These are phyloP conservation scores for Cisticola juncidis DNA, from an alignment of 2,113 vertebrate species.

Conservation along the genomic window DNA sequence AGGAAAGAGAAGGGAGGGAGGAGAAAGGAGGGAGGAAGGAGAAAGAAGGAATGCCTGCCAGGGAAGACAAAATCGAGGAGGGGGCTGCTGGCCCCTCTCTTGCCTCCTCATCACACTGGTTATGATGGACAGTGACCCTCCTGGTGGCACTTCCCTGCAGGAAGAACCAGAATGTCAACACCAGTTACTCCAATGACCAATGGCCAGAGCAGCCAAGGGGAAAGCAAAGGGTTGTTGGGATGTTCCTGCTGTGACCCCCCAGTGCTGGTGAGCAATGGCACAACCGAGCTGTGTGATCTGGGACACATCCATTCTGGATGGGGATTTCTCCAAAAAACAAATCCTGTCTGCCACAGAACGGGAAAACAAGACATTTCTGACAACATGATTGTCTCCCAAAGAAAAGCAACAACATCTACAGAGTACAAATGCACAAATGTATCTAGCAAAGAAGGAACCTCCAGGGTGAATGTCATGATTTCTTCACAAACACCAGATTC, in stretches of 20 bases:
- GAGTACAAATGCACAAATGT: accelerated
- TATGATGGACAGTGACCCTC: background rate
- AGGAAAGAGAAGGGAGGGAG: background rate
- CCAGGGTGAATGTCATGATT: background rate
- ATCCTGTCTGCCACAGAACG: accelerated
- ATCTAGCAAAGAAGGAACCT: background rate
- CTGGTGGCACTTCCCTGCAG: background rate
- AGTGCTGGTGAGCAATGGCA: accelerated
- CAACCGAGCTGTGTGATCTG: background rate
- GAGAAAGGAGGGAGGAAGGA: background rate
- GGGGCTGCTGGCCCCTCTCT: background rate
- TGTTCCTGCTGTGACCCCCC: background rate
- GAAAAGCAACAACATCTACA: background rate
- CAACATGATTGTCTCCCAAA: background rate
- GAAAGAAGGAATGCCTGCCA: background rate
- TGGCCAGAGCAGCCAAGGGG: background rate
- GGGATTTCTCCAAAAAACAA: background rate
- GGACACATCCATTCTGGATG: background rate
- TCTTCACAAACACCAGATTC: background rate
- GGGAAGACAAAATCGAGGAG: background rate
- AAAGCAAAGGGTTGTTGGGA: background rate
- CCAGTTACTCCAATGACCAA: accelerated
- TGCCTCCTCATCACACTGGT: background rate
- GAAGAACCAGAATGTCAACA: background rate
- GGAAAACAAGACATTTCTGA: background rate